These are phyloP conservation scores for Neostethus bicornis DNA, from an alignment of 2,797 vertebrate genomes.

Conservation along the genomic window DNA sequence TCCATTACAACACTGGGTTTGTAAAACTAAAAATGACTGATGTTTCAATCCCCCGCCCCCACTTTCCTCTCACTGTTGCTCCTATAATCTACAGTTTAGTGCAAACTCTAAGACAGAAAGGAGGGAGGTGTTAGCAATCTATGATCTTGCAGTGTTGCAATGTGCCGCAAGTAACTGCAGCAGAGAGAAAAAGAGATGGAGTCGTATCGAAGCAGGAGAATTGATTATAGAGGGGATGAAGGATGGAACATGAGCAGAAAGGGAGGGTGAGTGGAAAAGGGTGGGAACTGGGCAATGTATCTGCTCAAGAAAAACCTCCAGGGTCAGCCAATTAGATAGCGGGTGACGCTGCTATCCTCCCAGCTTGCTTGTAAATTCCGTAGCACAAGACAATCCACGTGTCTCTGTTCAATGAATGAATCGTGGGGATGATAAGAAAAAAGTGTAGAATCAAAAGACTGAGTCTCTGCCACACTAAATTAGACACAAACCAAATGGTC, in stretches of 20 bases:
- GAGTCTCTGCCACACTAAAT: background rate
- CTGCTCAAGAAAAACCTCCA: constrained; percentile 54
- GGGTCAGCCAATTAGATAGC: constrained; percentile 73
- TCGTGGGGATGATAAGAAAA: constrained; percentile 19
- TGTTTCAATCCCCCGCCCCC: constrained; percentile 12
- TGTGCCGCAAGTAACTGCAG: constrained; percentile 58
- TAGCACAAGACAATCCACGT: constrained; percentile 53
- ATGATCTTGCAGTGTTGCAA: constrained; percentile 65
- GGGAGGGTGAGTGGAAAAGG: constrained; percentile 22
- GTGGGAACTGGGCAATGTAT: constrained; percentile 47
- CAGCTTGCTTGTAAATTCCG: constrained; percentile 61
- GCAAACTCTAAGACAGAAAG: constrained; percentile 36
- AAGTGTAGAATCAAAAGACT: constrained; percentile 4
- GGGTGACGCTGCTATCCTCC: constrained; percentile 58
- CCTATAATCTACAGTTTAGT: constrained; percentile 49
- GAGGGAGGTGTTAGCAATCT: constrained; percentile 38
- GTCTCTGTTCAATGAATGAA: constrained; percentile 47
- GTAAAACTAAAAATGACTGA: constrained; percentile 50
- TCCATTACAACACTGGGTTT: constrained; percentile 32
- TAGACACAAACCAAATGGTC: background rate
- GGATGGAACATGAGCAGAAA: constrained; percentile 43
- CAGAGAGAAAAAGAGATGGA: constrained; percentile 34
- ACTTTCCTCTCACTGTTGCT: constrained; percentile 43
- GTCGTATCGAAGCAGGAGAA: constrained; percentile 57
- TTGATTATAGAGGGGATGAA: constrained; percentile 65